Conservation (phyloP, 2,113 vertebrate species). For the Diphyllodes magnificus region DNA sequence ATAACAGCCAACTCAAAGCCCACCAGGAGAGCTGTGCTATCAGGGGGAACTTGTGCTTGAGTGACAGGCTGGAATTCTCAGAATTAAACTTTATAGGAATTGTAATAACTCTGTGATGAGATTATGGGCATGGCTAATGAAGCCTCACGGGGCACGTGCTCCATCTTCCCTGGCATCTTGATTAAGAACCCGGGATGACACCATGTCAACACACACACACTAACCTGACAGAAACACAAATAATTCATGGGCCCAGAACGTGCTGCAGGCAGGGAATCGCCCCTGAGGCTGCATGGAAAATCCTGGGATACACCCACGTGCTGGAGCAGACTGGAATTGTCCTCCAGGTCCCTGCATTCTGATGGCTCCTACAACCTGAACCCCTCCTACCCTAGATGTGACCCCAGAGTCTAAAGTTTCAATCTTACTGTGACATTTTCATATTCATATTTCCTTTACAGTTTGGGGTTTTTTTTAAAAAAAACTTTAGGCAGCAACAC, state of each 20-base stretch:
- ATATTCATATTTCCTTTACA: not conserved
- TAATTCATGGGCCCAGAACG: not conserved
- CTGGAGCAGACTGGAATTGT: not conserved
- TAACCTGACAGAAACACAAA: not conserved
- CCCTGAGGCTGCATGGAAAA: not conserved
- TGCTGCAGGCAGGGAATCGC: not conserved
- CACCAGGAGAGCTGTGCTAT: not conserved
- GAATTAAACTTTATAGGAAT: not conserved
- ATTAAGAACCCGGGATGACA: not conserved
- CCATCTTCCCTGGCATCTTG: not conserved
- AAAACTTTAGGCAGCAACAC: not conserved
- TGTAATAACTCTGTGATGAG: slow-evolving; percentile 10
- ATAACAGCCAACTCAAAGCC: not conserved
- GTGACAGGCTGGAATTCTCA: not conserved
- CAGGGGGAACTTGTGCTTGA: not conserved
- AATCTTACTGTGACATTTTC: not conserved
- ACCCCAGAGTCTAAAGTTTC: not conserved
- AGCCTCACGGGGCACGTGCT: not conserved
- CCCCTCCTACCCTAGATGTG: not conserved
- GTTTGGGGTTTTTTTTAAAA: fast-evolving
- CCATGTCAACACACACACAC: not conserved
- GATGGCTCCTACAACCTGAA: not conserved
- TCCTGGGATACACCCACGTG: fast-evolving
- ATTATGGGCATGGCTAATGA: not conserved
- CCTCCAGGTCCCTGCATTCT: not conserved